Percentiles rank a stretch among this genome's conserved stretches.
phyloP scores from a whole-genome alignment of 2,888 invertebrate genomes.

The Celastrina argiolus region DNA sequence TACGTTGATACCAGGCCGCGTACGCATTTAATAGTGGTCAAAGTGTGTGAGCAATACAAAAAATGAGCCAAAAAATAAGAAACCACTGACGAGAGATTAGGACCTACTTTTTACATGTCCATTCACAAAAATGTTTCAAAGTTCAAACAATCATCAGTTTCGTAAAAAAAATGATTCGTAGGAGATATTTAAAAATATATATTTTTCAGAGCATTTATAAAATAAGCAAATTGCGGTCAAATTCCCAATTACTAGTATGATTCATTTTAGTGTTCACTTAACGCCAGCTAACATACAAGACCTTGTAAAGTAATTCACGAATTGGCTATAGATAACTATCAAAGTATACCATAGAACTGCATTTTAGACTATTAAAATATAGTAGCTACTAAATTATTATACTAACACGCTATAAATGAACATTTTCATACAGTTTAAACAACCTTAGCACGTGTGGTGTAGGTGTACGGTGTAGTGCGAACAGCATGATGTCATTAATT shows the following conservation, averaged over 20 bases:
- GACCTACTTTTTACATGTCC: too few relatives aligned
- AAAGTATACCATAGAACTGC: neutral
- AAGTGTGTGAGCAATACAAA: too few relatives aligned
- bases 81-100: too few relatives aligned
- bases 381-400: neutral
- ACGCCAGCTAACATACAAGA: neutral
- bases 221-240: too few relatives aligned
- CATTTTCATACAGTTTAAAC: conserved; percentile 33
- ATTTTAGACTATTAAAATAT: neutral
- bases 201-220: neutral
- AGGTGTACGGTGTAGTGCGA: conserved; percentile 67
- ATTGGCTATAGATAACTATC: neutral
- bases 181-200: too few relatives aligned
- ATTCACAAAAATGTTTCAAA: too few relatives aligned
- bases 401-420: neutral
- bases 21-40: too few relatives aligned
- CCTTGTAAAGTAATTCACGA: neutral
- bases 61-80: too few relatives aligned
- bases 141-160: too few relatives aligned
- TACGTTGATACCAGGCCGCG: too few relatives aligned
- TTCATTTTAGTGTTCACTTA: neutral
- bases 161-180: too few relatives aligned
- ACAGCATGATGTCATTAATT: conserved; percentile 69
- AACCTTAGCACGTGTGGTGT: conserved; percentile 61
- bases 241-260: neutral